Percentiles rank a stretch among this genome's conserved stretches.
Evolutionary conservation across 2,888 invertebrate genomes (phyloP).

Genomic region (Cylindroiulus punctatus): DNA sequence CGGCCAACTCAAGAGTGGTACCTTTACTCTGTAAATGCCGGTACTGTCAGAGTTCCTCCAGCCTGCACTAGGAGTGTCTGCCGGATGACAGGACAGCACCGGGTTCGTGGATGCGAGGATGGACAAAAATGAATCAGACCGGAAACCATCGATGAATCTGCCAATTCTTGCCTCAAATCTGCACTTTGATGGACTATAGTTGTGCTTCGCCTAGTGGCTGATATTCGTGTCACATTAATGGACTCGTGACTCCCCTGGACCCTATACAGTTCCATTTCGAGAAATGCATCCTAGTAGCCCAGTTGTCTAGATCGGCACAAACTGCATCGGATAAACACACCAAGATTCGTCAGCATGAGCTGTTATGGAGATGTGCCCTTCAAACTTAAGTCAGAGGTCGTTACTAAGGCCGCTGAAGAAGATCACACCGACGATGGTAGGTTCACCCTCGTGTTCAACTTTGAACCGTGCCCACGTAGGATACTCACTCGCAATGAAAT

Average conservation of each 20-base stretch:
- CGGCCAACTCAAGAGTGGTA: too few relatives aligned
- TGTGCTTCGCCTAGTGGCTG: not conserved
- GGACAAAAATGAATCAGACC: not conserved
- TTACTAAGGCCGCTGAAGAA: constrained; percentile 48
- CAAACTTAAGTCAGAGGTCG: constrained; percentile 52
- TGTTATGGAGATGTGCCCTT: constrained; percentile 52
- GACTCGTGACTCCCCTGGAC: not conserved
- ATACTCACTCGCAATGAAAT: not conserved
- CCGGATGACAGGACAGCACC: not conserved
- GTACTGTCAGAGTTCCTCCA: not conserved
- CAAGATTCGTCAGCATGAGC: constrained; percentile 6
- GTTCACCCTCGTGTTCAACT: constrained; percentile 23
- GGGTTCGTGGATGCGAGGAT: too few relatives aligned
- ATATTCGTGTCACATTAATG: too few relatives aligned
- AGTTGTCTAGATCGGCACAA: not conserved
- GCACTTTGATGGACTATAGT: not conserved
- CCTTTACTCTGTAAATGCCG: not conserved
- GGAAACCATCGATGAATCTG: not conserved
- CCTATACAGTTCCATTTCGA: not conserved
- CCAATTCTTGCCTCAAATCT: not conserved
- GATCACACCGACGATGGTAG: constrained; percentile 37
- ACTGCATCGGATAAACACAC: not conserved
- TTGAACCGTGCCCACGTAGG: not conserved
- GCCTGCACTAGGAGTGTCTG: not conserved
- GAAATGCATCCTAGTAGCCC: not conserved